Evolutionary conservation across 1,140 invertebrate species (phyloP), one percentile per base, ranked within the genome.

Genomic region (Aricia agestis): DNA sequence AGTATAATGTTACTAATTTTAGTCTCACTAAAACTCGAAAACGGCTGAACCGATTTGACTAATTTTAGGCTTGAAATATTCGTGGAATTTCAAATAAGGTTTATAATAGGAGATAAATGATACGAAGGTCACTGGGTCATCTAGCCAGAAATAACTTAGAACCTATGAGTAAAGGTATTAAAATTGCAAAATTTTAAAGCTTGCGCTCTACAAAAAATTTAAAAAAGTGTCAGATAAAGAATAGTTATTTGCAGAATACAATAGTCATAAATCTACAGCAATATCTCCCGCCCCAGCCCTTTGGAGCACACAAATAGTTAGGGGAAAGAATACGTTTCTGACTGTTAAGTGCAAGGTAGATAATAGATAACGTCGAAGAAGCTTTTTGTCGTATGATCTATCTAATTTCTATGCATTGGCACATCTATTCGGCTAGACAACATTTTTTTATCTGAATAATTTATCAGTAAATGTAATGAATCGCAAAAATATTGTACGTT

Each of bases 221-320:
- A 7, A 57, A 0, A 57, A 25, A 3, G 25, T 7, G n/a, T 10
- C 0, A 57, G n/a, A 57, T 57, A 57, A 57, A 25, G 25, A 57
- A 36, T 10, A 19, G 9, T 25, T 1, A 25, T 25, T 1, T 3
- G 3, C 25, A 63, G 19, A 17, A 11, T 25, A 63, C 59, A 63
- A 63, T 63, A 63, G 59, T 9, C 59, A 63, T 63, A 63, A 63
- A 63, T 63, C 18, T 25, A 19, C 59, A 25, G n/a, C 5, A 18
- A 63, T n/a, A 63, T 25, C 17, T 19, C 18, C 59, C 59, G 7
- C 17, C 18, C 17, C 6, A 63, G 19, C 59, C 59, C 18, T 63
- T 25, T 11, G 7, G 59, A 63, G 58, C 15, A 17, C n/a, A 36
- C 36, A 36, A 36, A 9, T 52, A 52, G 45, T 11, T 52, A 13